Percentiles rank a stretch among this genome's conserved stretches.
Conservation (phyloP, 2,888 invertebrate genomes). For the Metallyticus violacea region DNA sequence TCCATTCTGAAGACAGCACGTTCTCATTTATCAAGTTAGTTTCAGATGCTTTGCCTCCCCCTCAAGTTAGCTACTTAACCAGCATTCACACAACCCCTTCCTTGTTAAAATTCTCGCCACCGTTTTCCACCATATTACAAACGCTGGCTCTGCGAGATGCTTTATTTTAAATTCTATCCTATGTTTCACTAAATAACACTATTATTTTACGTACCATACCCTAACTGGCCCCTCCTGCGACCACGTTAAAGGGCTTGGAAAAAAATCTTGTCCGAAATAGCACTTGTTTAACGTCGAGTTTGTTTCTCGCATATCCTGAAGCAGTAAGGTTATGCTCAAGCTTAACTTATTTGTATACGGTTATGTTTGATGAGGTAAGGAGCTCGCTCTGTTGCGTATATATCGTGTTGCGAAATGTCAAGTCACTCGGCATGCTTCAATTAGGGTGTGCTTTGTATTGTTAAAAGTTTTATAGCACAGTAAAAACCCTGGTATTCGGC, state of each 20-base stretch:
- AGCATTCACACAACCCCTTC: slow-evolving; percentile 1
- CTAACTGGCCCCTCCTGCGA: background rate
- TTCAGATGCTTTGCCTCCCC: background rate
- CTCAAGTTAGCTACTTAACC: slow-evolving; percentile 1
- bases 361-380: no score
- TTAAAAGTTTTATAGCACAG: no score
- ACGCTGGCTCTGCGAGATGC: slow-evolving; percentile 1
- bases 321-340: no score
- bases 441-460: no score
- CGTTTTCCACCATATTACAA: slow-evolving; percentile 24
- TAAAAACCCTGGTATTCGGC: no score
- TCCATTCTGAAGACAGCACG: slow-evolving; percentile 28
- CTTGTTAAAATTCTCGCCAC: slow-evolving; percentile 30
- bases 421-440: no score
- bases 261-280: background rate
- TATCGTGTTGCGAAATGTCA: no score
- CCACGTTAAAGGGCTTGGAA: background rate
- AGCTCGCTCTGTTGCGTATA: no score
- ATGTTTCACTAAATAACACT: slow-evolving; percentile 25
- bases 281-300: background rate
- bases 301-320: background rate
- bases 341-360: no score
- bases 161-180: slow-evolving; percentile 28
- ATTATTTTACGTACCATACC: slow-evolving; percentile 17
- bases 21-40: slow-evolving; percentile 26